phyloP scores from a whole-genome alignment of 2,888 invertebrate genomes.

The Pseudococcus longispinus region DNA sequence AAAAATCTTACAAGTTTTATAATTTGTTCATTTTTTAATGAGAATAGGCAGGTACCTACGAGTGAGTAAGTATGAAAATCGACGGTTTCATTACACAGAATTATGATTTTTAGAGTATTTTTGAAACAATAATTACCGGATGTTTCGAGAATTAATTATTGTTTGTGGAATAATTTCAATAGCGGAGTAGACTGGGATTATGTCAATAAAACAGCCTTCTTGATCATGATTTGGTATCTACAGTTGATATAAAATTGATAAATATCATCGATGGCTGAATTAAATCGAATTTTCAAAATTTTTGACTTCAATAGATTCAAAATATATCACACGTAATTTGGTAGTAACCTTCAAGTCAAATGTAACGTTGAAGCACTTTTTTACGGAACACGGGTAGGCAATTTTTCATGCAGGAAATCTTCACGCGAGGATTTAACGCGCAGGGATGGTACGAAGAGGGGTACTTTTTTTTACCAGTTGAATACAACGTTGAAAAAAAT shows the following conservation, averaged over 20 bases:
- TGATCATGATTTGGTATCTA: too few species aligned
- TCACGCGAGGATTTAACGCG: background rate
- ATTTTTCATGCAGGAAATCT: background rate
- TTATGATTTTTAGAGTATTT: background rate
- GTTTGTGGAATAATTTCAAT: background rate
- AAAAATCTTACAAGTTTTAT: too few species aligned
- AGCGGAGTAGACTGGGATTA: background rate
- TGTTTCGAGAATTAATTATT: background rate
- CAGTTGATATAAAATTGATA: too few species aligned
- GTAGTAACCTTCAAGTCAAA: too few species aligned
- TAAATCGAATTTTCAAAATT: too few species aligned
- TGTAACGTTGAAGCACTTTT: background rate
- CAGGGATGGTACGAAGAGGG: background rate
- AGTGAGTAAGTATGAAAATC: background rate
- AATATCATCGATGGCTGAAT: too few species aligned
- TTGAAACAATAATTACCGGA: background rate
- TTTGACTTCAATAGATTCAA: too few species aligned
- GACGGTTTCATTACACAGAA: background rate
- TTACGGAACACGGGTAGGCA: background rate
- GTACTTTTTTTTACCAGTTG: background rate
- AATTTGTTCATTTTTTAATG: too few species aligned
- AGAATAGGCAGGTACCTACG: background rate
- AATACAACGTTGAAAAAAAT: background rate
- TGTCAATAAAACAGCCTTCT: background rate
- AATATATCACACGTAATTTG: too few species aligned